These are phyloP conservation scores for Steatornis caripensis DNA, from an alignment of 2,113 vertebrate genomes.

Conservation along the genomic window DNA sequence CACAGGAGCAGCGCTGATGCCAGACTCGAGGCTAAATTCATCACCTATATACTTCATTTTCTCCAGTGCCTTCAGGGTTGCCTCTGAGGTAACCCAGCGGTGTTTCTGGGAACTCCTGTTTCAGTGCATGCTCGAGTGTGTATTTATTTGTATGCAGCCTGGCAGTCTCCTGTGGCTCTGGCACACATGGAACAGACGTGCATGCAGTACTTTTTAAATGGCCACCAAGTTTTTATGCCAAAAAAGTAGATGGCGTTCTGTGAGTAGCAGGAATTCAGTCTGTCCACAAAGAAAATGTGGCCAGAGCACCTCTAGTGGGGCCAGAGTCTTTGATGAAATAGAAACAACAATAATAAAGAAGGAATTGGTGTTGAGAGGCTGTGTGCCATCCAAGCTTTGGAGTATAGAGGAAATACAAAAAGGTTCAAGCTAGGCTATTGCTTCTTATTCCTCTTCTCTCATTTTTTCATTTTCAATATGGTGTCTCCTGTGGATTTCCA, in stretches of 20 bases:
- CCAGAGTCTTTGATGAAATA: neutral
- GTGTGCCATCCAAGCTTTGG: neutral
- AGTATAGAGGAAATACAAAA: neutral
- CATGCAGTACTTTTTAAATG: neutral
- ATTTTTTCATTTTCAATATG: neutral
- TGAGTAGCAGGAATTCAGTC: neutral
- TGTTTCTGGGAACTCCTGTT: neutral
- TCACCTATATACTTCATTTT: neutral
- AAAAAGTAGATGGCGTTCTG: neutral
- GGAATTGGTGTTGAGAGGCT: neutral
- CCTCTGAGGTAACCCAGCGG: neutral
- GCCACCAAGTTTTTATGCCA: neutral
- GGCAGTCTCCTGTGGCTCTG: neutral
- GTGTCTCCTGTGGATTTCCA: neutral
- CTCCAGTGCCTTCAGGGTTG: neutral
- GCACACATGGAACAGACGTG: rapidly evolving
- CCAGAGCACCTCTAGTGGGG: neutral
- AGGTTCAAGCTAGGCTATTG: neutral
- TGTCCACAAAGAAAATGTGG: neutral
- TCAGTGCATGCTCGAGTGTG: rapidly evolving
- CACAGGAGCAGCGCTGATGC: neutral
- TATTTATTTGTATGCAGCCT: neutral
- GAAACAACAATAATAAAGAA: neutral
- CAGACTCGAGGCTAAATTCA: neutral
- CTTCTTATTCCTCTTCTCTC: neutral